Evolutionary conservation across 2,113 vertebrate genomes (phyloP), one percentile per base, ranked within the genome.

Genomic region (Nanorana parkeri): DNA sequence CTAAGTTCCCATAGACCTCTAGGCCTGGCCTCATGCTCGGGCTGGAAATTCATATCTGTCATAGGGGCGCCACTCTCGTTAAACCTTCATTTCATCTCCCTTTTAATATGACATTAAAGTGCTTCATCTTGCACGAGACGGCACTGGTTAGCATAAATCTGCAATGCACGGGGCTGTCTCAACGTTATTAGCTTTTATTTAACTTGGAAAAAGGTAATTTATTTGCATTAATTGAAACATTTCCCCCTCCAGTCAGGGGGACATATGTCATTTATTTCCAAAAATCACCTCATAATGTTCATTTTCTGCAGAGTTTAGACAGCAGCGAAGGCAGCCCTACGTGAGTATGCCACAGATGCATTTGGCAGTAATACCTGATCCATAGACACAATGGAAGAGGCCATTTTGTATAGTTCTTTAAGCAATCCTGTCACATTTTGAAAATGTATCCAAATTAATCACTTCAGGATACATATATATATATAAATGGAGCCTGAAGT

Each of bases 181-280:
- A 29, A 86, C 87, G 88, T 86, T 86, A 85, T 86, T 89, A 83
- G 80, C 84, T 90, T 89, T 90, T 90, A 87, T 87, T 90, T 91
- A 87, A 92, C 89, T 88, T 78, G 56, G 83, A 89, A 85, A 90
- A 90, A 89, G 83, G 79, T 88, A 84, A 89, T 91, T 88, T 89
- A 67, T 55, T 91, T 90, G 83, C 88, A 89, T 90, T 90, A 89
- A 91, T 89, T 86, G 86, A 90, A 85, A 88, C 0, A 0, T 61
- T 81, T 81, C 36, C 54, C 32, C 17, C 68, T 52, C 16, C 68
- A 29, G 65, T 0, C 0, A 5, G 29, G 26, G 21, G 26, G 17
- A 10, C 26, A 23, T 24, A 23, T 61, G 56, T 56, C 29, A 64
- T 77, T 63, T 23, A 58, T 63, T 51, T 47, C 20, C 58, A 51